Conservation (phyloP, 2,888 invertebrate species). For the Autographa pulchrina region DNA sequence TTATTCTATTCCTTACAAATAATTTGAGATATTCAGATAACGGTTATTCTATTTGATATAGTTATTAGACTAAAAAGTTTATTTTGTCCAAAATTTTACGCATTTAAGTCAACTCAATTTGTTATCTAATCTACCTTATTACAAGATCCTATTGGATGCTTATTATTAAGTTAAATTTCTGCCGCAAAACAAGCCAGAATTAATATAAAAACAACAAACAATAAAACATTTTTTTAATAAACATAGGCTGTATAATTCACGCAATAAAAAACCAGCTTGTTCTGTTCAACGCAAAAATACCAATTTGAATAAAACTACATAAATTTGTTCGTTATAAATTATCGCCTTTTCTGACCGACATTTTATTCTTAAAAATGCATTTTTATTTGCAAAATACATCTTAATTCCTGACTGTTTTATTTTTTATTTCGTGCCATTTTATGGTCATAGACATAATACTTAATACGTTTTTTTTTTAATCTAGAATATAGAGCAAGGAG, state of each 20-base stretch:
- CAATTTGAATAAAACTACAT: slow-evolving; percentile 21
- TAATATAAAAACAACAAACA: not conserved
- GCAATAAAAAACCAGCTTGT: not conserved
- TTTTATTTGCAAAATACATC: slow-evolving; percentile 31
- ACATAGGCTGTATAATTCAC: not conserved
- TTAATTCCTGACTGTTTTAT: slow-evolving; percentile 33
- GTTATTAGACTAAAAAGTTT: no score
- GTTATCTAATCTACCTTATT: no score
- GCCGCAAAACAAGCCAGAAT: not conserved
- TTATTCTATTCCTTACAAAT: no score
- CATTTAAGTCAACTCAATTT: no score
- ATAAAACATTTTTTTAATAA: not conserved
- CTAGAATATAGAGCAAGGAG: not conserved
- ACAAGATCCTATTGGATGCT: no score
- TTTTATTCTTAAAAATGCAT: slow-evolving; percentile 8
- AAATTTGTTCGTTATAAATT: slow-evolving; percentile 28
- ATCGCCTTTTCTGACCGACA: slow-evolving; percentile 26
- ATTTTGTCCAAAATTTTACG: no score
- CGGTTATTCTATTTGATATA: no score
- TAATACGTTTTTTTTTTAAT: not conserved
- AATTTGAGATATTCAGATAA: no score
- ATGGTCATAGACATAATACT: no score
- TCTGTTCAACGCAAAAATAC: slow-evolving; percentile 1
- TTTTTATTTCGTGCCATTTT: not conserved
- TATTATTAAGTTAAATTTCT: no score